These are phyloP conservation scores for Cataglyphis albicans DNA, from an alignment of 2,888 invertebrate genomes.

Conservation along the genomic window DNA sequence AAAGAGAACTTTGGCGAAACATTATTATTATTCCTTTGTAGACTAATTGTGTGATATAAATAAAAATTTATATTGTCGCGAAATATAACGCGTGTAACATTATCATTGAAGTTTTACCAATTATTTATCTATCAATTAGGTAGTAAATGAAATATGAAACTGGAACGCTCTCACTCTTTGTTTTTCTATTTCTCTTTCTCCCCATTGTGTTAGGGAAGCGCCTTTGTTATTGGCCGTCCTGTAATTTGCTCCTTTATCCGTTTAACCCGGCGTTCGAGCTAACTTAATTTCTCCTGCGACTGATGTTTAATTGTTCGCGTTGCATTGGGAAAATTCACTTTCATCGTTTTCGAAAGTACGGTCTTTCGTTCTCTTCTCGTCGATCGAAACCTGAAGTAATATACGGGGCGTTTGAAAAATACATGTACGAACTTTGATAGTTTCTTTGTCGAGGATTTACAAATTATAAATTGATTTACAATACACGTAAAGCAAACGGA, in stretches of 20 bases:
- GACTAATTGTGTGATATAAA: slow-evolving; percentile 2
- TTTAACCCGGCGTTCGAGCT: slow-evolving; percentile 11
- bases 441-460: background rate
- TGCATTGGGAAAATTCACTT: slow-evolving; percentile 37
- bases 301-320: slow-evolving; percentile 41
- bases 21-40: slow-evolving; percentile 11
- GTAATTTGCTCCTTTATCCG: slow-evolving; percentile 49
- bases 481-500: background rate
- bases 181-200: slow-evolving; percentile 23
- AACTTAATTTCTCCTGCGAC: slow-evolving; percentile 32
- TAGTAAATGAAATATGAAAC: slow-evolving; percentile 36
- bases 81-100: slow-evolving; percentile 32
- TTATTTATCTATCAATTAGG: slow-evolving; percentile 42
- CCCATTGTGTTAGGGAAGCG: slow-evolving; percentile 29
- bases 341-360: slow-evolving; percentile 8
- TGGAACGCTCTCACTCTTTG: slow-evolving; percentile 10
- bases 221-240: slow-evolving; percentile 44
- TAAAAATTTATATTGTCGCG: slow-evolving; percentile 18
- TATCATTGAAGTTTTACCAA: slow-evolving; percentile 4
- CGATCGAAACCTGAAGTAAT: slow-evolving; percentile 14
- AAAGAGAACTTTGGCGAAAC: background rate
- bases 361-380: background rate
- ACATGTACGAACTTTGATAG: background rate
- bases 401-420: background rate
- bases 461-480: background rate